These are phyloP conservation scores for Myathropa florea DNA, from an alignment of 2,888 invertebrate genomes.

Conservation along the genomic window DNA sequence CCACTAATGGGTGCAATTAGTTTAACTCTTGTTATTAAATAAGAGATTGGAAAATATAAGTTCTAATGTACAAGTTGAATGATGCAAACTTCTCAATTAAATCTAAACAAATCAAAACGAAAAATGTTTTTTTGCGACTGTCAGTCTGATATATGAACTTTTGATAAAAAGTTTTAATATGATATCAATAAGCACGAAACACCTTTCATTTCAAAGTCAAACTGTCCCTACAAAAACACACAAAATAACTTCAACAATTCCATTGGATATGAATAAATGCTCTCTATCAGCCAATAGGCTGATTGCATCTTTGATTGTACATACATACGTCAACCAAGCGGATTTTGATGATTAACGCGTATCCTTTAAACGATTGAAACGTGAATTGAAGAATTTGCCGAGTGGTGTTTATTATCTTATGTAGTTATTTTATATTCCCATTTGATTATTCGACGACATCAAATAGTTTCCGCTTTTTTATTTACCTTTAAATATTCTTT, in stretches of 20 bases:
- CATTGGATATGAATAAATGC: background rate
- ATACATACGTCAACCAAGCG: background rate
- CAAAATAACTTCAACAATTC: too few species aligned
- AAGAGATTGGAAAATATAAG: background rate
- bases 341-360: background rate
- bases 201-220: background rate
- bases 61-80: background rate
- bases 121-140: background rate
- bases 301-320: background rate
- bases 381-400: background rate
- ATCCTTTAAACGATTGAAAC: background rate
- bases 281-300: background rate
- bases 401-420: background rate
- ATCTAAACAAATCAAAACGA: too few species aligned
- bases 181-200: background rate
- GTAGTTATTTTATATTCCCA: background rate
- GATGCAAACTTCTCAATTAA: background rate
- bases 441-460: background rate
- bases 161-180: background rate
- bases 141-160: background rate
- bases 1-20: background rate
- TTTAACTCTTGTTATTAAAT: background rate
- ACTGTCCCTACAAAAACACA: background rate
- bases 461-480: background rate
- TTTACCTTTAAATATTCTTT: constrained; percentile 37